These are phyloP conservation scores for Furcifer pardalis DNA, from an alignment of 2,797 vertebrate species.

Conservation along the genomic window DNA sequence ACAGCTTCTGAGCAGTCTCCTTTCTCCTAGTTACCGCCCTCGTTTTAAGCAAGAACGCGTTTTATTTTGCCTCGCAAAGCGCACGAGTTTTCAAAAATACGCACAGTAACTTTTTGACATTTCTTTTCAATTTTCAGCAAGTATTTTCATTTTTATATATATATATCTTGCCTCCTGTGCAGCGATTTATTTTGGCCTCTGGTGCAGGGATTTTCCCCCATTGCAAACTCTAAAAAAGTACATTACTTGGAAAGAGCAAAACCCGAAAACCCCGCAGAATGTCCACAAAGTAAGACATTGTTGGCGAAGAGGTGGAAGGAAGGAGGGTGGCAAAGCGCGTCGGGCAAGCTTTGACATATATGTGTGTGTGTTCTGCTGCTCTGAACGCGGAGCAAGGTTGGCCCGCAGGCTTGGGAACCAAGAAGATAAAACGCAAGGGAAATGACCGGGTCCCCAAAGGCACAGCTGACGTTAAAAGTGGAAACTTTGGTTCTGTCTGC, in stretches of 20 bases:
- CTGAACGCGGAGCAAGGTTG: conserved; percentile 44
- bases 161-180: conserved; percentile 72
- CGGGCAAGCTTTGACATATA: too few relatives aligned
- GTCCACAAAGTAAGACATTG: conserved; percentile 67
- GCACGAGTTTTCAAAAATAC: too few relatives aligned
- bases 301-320: conserved; percentile 16
- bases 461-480: conserved; percentile 53
- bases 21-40: neutral
- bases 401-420: conserved; percentile 2
- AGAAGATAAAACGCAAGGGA: neutral
- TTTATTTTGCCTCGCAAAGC: neutral
- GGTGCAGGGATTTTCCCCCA: conserved; percentile 70
- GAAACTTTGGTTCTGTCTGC: conserved; percentile 1
- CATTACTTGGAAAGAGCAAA: conserved; percentile 68
- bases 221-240: conserved; percentile 65
- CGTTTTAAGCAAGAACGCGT: neutral
- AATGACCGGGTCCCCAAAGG: conserved; percentile 22
- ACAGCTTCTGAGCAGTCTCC: neutral
- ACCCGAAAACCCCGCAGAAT: conserved; percentile 68
- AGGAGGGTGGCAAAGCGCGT: conserved; percentile 2
- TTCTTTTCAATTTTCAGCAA: neutral
- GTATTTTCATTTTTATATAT: neutral
- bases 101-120: too few relatives aligned
- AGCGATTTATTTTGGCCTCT: conserved; percentile 77
- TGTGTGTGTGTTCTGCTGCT: too few relatives aligned